A percentile compares a stretch with the other conserved stretches of the same genome.
These are phyloP conservation scores for Hippocampus zosterae DNA, from an alignment of 2,113 vertebrate species.

Conservation along the genomic window DNA sequence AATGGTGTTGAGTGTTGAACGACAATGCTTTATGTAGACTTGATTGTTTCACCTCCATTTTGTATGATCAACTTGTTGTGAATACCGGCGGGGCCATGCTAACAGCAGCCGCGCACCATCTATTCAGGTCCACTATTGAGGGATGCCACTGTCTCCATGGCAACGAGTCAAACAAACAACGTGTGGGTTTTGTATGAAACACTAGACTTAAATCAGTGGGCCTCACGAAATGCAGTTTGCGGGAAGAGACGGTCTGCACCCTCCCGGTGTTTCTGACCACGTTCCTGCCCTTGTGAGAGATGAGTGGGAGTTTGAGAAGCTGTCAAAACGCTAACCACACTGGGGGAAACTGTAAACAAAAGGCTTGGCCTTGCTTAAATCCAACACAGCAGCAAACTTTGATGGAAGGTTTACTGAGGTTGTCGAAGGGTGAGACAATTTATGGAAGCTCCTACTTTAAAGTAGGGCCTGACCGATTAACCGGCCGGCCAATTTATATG, in stretches of 20 bases:
- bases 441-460: neutral
- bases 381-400: conserved; percentile 25
- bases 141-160: conserved; percentile 64
- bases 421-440: conserved; percentile 16
- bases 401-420: conserved; percentile 24
- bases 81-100: conserved; percentile 16
- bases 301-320: conserved; percentile 54
- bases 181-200: conserved; percentile 74
- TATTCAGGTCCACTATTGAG: conserved; percentile 62
- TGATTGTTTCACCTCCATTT: neutral
- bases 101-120: conserved; percentile 28
- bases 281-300: conserved; percentile 49
- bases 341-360: conserved; percentile 61
- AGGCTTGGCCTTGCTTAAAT: conserved; percentile 48
- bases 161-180: conserved; percentile 76
- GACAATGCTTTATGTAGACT: no score
- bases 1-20: neutral
- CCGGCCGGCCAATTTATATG: no score
- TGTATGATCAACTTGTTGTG: conserved; percentile 25
- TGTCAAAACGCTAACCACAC: conserved; percentile 62
- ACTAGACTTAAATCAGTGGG: conserved; percentile 59
- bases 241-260: conserved; percentile 45
- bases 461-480: neutral
- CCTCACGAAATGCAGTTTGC: conserved; percentile 56
- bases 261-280: conserved; percentile 36